Percentiles rank a stretch among this genome's conserved stretches.
phyloP scores from a whole-genome alignment of 1,140 invertebrate genomes.

The Nephotettix cincticeps region DNA sequence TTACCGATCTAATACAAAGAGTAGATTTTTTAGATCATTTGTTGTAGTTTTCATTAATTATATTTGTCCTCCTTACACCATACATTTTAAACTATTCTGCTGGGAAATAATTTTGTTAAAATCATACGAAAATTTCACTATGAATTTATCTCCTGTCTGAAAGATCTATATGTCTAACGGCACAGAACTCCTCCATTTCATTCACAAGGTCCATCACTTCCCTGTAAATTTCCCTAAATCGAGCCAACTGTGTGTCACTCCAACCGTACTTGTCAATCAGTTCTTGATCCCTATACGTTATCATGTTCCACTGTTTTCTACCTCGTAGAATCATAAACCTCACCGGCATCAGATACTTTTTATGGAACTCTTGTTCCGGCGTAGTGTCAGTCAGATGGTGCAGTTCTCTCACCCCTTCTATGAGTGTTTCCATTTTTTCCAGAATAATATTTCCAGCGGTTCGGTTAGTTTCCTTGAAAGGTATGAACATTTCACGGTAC shows the following conservation, averaged over 20 bases:
- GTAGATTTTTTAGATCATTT: too few species aligned
- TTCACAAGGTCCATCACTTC: background rate
- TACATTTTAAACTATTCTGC: too few species aligned
- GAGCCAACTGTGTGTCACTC: background rate
- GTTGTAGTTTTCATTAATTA: too few species aligned
- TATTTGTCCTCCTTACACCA: too few species aligned
- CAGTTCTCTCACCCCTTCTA: background rate
- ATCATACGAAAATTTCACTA: too few species aligned
- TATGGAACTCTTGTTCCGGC: background rate
- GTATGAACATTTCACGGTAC: conserved; percentile 1
- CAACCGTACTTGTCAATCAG: background rate
- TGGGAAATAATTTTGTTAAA: too few species aligned
- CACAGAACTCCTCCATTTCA: background rate
- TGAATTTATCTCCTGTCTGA: background rate
- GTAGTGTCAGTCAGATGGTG: background rate
- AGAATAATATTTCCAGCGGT: background rate
- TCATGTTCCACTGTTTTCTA: background rate
- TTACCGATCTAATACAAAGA: too few species aligned
- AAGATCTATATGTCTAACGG: background rate
- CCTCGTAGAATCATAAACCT: background rate
- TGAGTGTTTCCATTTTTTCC: background rate
- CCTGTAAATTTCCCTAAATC: background rate
- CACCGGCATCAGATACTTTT: background rate
- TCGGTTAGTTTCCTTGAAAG: background rate
- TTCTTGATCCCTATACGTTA: background rate